A percentile compares a stretch with the other conserved stretches of the same genome.
Conservation (phyloP, 2,888 invertebrate genomes). For the Mayetiola destructor region DNA sequence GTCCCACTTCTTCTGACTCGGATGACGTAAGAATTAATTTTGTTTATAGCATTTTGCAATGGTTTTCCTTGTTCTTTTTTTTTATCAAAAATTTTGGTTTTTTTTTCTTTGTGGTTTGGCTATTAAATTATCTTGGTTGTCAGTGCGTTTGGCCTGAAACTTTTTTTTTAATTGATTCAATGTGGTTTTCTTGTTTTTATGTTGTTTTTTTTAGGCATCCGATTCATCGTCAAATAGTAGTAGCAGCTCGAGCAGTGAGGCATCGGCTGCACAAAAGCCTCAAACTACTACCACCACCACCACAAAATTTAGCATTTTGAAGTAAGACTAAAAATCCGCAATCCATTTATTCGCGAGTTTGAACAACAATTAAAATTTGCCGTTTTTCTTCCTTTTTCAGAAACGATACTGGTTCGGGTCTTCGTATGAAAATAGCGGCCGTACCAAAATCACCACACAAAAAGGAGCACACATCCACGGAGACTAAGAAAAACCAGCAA, state of each 20-base stretch:
- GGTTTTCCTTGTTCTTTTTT: neutral
- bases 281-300: neutral
- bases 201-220: conserved; percentile 14
- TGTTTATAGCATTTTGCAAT: neutral
- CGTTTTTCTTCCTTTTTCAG: neutral
- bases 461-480: neutral
- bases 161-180: neutral
- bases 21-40: conserved; percentile 10
- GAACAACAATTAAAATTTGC: neutral
- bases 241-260: conserved; percentile 14
- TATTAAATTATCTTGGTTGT: neutral
- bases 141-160: neutral
- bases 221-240: conserved; percentile 16
- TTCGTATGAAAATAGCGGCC: conserved; percentile 35
- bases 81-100: neutral
- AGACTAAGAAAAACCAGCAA: neutral
- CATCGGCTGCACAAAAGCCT: conserved; percentile 16
- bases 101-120: neutral
- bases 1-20: conserved; percentile 13
- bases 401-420: conserved; percentile 26
- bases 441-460: conserved; percentile 22
- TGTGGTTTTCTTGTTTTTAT: neutral
- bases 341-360: neutral
- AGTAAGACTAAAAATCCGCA: conserved; percentile 16
- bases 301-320: conserved; percentile 20